A percentile compares a stretch with the other conserved stretches of the same genome.
These are phyloP conservation scores for Diadumene lineata DNA, from an alignment of 92 coral and sea anemone genomes.

Conservation along the genomic window DNA sequence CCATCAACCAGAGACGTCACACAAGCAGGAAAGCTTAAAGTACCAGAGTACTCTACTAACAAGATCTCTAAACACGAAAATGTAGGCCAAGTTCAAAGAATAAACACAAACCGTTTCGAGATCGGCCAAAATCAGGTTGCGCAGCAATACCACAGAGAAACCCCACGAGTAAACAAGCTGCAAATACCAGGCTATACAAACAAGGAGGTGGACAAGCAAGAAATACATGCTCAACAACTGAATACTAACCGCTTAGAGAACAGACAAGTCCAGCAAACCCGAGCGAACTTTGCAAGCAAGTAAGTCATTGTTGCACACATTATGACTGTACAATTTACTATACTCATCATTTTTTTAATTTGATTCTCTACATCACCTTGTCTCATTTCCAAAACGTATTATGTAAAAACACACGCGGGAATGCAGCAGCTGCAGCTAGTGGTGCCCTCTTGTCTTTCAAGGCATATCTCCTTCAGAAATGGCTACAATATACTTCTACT, in stretches of 20 bases:
- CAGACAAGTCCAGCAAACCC: neutral
- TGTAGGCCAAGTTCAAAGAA: neutral
- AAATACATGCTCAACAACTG: neutral
- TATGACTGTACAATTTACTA: neutral
- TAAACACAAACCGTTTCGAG: neutral
- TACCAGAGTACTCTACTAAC: constrained; percentile 11
- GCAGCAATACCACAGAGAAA: neutral
- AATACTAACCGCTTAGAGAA: neutral
- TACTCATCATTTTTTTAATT: neutral
- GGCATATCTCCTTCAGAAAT: too few species aligned
- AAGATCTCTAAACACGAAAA: constrained; percentile 6
- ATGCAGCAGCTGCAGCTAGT: neutral
- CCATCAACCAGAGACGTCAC: neutral
- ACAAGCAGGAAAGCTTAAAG: neutral
- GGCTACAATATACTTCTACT: too few species aligned
- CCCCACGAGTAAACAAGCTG: neutral
- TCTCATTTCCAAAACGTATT: neutral
- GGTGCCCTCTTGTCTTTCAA: neutral
- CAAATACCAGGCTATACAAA: neutral
- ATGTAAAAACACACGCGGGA: neutral
- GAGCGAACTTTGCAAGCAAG: neutral
- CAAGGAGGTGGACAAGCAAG: constrained; percentile 1
- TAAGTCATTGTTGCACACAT: neutral
- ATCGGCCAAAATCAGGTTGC: neutral
- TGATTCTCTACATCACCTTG: neutral